Conservation (phyloP, 2,113 vertebrate genomes). For the Hydropotes inermis region DNA sequence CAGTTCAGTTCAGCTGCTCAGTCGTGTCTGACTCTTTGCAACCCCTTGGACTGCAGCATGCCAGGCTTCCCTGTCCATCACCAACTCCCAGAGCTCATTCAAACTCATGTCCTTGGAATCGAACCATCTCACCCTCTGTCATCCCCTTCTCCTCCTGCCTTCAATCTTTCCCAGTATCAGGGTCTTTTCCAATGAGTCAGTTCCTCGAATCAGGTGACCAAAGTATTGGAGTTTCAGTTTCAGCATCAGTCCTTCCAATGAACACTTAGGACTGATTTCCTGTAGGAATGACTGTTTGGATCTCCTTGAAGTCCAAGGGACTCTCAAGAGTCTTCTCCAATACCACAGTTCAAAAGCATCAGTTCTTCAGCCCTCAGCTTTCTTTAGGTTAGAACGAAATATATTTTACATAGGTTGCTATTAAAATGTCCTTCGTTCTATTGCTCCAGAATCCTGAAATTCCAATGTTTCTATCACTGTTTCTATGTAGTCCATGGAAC, state of each 20-base stretch:
- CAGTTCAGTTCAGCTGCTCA: not conserved
- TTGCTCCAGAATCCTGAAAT: not conserved
- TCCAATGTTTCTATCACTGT: not conserved
- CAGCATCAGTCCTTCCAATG: not conserved
- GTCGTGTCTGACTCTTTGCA: not conserved
- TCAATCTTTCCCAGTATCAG: not conserved
- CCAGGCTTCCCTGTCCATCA: not conserved
- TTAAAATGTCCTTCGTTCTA: not conserved
- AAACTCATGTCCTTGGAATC: not conserved
- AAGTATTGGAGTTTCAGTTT: not conserved
- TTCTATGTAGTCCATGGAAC: accelerated
- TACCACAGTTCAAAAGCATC: not conserved
- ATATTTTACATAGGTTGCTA: not conserved
- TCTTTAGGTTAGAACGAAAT: not conserved
- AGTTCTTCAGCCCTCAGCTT: not conserved
- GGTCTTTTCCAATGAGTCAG: not conserved
- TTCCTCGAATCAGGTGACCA: not conserved
- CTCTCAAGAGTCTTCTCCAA: not conserved
- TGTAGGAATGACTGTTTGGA: not conserved
- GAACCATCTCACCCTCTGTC: not conserved
- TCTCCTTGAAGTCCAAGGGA: not conserved
- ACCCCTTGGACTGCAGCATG: not conserved
- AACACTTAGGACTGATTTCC: not conserved
- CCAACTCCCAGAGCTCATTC: not conserved
- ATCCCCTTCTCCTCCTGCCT: not conserved